Percentiles rank a stretch among this genome's conserved stretches.
phyloP scores from a whole-genome alignment of 2,888 invertebrate genomes.

The Portevinia maculata region DNA sequence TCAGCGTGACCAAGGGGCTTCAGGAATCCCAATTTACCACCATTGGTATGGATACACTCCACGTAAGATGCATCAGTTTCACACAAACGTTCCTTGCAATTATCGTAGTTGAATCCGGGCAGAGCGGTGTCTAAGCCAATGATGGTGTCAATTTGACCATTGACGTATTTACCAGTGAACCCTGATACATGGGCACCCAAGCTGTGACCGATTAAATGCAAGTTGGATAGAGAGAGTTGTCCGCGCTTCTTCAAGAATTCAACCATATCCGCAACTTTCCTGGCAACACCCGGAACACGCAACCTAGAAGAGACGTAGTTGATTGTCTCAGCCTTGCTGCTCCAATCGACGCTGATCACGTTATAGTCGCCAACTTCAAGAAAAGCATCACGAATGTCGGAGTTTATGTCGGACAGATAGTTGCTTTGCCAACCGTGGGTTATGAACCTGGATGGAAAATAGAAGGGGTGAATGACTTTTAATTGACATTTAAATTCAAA shows the following conservation, averaged over 20 bases:
- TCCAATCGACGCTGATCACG: conserved; percentile 85
- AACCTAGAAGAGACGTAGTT: conserved; percentile 85
- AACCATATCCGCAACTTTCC: conserved; percentile 78
- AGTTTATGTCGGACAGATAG: conserved; percentile 80
- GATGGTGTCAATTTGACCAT: conserved; percentile 85
- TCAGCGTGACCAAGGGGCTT: conserved; percentile 82
- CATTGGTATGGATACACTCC: conserved; percentile 80
- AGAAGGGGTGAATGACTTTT: too few relatives aligned
- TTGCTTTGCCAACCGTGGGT: conserved; percentile 85
- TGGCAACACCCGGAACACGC: conserved; percentile 78
- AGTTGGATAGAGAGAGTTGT: conserved; percentile 82
- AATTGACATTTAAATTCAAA: too few relatives aligned
- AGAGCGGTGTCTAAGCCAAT: conserved; percentile 83
- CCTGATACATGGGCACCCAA: conserved; percentile 86
- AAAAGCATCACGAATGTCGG: conserved; percentile 80
- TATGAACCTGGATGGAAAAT: too few relatives aligned
- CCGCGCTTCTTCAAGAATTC: conserved; percentile 83
- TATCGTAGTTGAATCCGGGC: conserved; percentile 78
- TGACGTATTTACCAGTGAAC: conserved; percentile 83
- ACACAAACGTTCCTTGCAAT: conserved; percentile 76
- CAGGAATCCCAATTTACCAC: conserved; percentile 79
- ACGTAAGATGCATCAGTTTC: conserved; percentile 79
- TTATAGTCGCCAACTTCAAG: conserved; percentile 84
- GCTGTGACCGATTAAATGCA: conserved; percentile 85
- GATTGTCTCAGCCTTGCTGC: conserved; percentile 79